Evolutionary conservation across 1,140 invertebrate species (phyloP), one percentile per base, ranked within the genome.

Genomic region (Lasioglossum albipes): DNA sequence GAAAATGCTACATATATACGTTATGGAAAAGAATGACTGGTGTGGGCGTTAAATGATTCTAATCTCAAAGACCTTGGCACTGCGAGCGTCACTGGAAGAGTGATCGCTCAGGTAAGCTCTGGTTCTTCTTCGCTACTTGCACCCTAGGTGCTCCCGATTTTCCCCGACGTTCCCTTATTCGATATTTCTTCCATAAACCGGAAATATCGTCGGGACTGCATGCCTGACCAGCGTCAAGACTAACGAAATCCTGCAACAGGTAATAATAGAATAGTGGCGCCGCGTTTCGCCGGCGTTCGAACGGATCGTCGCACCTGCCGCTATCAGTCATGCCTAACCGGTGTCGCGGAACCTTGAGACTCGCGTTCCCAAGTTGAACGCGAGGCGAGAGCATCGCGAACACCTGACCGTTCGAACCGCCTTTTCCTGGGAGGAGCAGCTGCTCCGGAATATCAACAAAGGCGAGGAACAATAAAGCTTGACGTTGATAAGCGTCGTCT

Each of bases 281-380:
- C 66, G 22, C 12, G 45, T 22, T 36, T 18, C 64, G 3, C 49
- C 61, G 18, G 27, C 45, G 45, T 18, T 18, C n/a, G 22, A 20
- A 16, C 20, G n/a, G 69, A 73, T 79, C 76, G 61, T 79, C 54
- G 76, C 76, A 79, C 69, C 76, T 73, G 76, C 9, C 69, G 61
- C 70, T 73, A 66, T 78, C 76, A 27, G 76, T 73, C 69, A 52
- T 20, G 18, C 54, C 18, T 20, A 18, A 2, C 54, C 20, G 52
- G 52, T 16, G 18, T 54, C 13, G 18, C 67, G 31, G 70, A 83
- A 74, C 72, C 79, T 80, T 73, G 74, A 10, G 49, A 22, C 12
- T n/a, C 27, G 65, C 68, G 54, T 49, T 69, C 57, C 59, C 18
- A 10, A 42, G 57, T 13, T 64, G 27, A 54, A 54, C 16, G 36